A percentile compares a stretch with the other conserved stretches of the same genome.
Conservation (phyloP, 35 echinoderm and acorn worm species). For the Heliocidaris tuberculata region DNA sequence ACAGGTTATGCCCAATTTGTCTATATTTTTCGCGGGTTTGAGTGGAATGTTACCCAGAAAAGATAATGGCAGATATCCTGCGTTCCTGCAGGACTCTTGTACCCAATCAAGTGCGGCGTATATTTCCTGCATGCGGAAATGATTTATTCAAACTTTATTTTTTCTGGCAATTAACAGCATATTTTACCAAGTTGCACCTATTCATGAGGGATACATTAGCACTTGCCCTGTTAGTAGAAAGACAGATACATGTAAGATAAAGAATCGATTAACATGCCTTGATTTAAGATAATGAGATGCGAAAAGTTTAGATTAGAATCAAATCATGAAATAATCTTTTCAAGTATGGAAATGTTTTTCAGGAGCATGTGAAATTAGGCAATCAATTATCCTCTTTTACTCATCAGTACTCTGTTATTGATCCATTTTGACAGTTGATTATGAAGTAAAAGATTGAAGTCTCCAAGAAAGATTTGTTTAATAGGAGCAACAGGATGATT, state of each 20-base stretch:
- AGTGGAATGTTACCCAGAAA: background rate
- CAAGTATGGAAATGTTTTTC: background rate
- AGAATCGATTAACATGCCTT: background rate
- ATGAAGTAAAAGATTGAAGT: background rate
- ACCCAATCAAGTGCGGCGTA: conserved; percentile 1
- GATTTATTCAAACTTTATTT: background rate
- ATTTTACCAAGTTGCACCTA: background rate
- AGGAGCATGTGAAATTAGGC: background rate
- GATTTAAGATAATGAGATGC: background rate
- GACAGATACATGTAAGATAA: background rate
- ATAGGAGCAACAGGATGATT: background rate
- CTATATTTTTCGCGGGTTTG: background rate
- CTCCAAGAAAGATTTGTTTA: background rate
- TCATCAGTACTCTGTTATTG: background rate
- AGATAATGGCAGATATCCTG: conserved; percentile 22
- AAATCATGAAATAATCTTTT: background rate
- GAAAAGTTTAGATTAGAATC: background rate
- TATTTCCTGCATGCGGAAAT: background rate
- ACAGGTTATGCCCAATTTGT: background rate
- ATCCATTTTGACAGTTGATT: background rate
- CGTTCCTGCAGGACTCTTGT: background rate
- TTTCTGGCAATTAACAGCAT: background rate
- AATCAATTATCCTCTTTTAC: background rate
- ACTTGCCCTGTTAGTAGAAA: background rate
- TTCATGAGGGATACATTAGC: background rate